These are phyloP conservation scores for Toxotes lorentzi DNA, from an alignment of 2,797 vertebrate genomes.

Conservation along the genomic window DNA sequence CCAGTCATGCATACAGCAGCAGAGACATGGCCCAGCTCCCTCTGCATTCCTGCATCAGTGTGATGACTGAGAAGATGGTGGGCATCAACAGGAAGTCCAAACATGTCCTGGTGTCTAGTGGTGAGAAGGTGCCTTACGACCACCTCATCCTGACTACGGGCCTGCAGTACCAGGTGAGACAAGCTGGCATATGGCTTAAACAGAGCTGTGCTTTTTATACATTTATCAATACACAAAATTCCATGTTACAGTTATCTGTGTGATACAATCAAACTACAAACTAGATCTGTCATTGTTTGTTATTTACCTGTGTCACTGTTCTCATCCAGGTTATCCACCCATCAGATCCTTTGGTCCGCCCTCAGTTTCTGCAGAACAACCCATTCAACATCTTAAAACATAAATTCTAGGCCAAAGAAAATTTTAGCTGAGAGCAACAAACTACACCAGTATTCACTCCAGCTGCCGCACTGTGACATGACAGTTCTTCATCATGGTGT, in stretches of 20 bases:
- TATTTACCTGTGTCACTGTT: neutral
- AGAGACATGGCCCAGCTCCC: conserved; percentile 88
- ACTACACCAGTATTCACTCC: too few species aligned
- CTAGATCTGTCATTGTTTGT: too few species aligned
- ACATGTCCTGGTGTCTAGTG: conserved; percentile 83
- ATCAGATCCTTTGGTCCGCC: too few species aligned
- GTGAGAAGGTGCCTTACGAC: conserved; percentile 87
- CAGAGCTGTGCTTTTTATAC: neutral
- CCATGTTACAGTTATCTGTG: neutral
- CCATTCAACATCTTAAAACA: too few species aligned
- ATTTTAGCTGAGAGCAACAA: too few species aligned
- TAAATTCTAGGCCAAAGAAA: too few species aligned
- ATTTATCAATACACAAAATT: too few species aligned
- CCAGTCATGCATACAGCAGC: conserved; percentile 90
- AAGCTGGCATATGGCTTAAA: neutral
- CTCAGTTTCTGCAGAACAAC: too few species aligned
- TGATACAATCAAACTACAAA: neutral
- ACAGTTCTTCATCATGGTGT: too few species aligned
- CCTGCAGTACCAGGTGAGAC: conserved; percentile 92
- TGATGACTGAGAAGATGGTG: conserved; percentile 92
- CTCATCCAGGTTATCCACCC: neutral
- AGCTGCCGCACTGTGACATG: too few species aligned
- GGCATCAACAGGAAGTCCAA: conserved; percentile 90
- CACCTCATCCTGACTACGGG: conserved; percentile 93
- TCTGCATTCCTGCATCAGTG: conserved; percentile 85